A percentile compares a stretch with the other conserved stretches of the same genome.
Evolutionary conservation across 1,140 invertebrate species (phyloP).

Genomic region (Neodiprion pinetum): DNA sequence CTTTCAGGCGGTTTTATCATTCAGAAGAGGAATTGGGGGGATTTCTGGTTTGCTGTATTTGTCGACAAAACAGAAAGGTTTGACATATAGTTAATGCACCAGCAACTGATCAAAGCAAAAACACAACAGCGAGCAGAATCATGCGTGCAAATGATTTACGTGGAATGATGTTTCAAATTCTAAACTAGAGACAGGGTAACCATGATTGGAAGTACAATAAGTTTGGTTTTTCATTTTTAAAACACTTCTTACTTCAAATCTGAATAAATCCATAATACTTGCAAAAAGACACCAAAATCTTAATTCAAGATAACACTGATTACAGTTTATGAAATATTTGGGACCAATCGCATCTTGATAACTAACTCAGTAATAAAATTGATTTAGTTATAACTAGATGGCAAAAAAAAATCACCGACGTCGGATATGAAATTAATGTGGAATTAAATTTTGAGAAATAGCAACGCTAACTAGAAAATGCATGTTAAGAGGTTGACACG

Average conservation of each 20-base stretch:
- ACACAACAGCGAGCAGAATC: background rate
- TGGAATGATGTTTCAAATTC: no score
- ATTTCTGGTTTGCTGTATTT: no score
- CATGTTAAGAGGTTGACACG: no score
- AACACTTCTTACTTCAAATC: slow-evolving; percentile 1
- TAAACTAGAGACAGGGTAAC: background rate
- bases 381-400: background rate
- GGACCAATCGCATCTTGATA: background rate
- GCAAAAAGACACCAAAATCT: background rate
- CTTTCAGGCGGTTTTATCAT: no score
- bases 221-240: background rate
- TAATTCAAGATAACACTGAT: background rate
- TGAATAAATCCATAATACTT: background rate
- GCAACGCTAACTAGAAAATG: background rate
- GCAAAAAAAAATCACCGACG: background rate
- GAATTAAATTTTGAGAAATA: background rate
- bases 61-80: no score
- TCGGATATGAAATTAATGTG: background rate
- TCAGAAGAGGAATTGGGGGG: no score
- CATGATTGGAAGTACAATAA: background rate
- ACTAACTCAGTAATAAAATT: background rate
- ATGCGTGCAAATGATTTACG: background rate
- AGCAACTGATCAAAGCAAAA: background rate
- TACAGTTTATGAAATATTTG: background rate
- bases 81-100: no score